Conservation (phyloP, 2,113 vertebrate species). For the Butorides virescens region DNA sequence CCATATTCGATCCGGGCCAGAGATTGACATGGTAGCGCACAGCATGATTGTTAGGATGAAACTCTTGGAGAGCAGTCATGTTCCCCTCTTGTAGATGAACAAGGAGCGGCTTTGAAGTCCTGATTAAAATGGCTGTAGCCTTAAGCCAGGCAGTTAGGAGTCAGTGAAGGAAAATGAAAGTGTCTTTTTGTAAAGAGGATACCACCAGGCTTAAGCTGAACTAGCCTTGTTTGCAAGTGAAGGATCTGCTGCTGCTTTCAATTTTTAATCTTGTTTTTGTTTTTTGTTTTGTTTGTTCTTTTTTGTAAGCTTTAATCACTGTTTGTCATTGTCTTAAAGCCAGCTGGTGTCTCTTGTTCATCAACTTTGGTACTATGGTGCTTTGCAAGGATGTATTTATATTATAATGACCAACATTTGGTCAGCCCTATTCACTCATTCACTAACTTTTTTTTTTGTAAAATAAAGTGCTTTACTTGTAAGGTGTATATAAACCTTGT, state of each 20-base stretch:
- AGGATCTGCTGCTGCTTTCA: slow-evolving; percentile 81
- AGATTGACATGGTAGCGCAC: too few species aligned
- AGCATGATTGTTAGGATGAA: neutral
- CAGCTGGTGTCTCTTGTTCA: slow-evolving; percentile 75
- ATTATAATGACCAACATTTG: slow-evolving; percentile 92
- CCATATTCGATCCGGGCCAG: accelerated
- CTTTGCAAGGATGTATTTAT: slow-evolving; percentile 88
- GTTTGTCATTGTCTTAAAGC: slow-evolving; percentile 74
- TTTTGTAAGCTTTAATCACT: slow-evolving; percentile 76
- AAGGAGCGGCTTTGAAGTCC: neutral
- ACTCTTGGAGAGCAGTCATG: neutral
- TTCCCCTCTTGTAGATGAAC: neutral
- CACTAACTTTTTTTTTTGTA: slow-evolving; percentile 77
- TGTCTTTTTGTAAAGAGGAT: slow-evolving; percentile 29
- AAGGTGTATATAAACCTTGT: slow-evolving; percentile 86
- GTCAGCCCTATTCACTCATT: slow-evolving; percentile 79
- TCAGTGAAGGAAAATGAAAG: neutral
- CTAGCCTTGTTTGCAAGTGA: slow-evolving; percentile 75
- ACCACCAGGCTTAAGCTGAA: slow-evolving; percentile 63
- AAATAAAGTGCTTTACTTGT: slow-evolving; percentile 89
- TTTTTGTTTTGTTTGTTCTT: slow-evolving; percentile 45
- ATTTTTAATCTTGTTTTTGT: slow-evolving; percentile 66
- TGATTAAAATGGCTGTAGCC: neutral
- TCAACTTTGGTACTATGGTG: slow-evolving; percentile 79
- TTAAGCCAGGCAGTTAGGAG: slow-evolving; percentile 14